phyloP scores from a whole-genome alignment of 1,140 invertebrate genomes.

The Aporrectodea caliginosa region DNA sequence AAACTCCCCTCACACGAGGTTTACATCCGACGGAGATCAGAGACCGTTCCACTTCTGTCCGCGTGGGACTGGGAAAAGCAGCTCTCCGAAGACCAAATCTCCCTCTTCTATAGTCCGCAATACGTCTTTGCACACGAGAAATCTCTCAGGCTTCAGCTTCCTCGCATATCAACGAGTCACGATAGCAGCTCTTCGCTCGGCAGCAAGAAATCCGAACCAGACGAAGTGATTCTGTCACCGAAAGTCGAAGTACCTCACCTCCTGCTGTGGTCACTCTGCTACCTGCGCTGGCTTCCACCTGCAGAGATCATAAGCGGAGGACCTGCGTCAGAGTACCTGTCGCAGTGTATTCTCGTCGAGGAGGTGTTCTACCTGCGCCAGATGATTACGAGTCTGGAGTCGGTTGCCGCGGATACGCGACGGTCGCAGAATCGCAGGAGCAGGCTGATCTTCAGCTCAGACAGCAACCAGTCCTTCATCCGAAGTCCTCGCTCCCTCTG shows the following conservation, averaged over 20 bases:
- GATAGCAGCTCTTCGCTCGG: background rate
- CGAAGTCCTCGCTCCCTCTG: background rate
- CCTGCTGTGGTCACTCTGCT: constrained; percentile 83
- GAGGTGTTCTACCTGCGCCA: background rate
- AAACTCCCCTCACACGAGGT: background rate
- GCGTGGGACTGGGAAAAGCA: constrained; percentile 52
- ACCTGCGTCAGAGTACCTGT: constrained; percentile 63
- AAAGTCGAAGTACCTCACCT: constrained; percentile 47
- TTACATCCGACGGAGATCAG: background rate
- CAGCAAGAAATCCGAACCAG: background rate
- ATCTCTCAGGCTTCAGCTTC: background rate
- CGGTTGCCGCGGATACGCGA: background rate
- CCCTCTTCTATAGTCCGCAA: constrained; percentile 52
- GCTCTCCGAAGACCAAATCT: constrained; percentile 42
- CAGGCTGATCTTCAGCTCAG: background rate
- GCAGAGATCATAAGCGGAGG: constrained; percentile 76
- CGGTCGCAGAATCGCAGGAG: background rate
- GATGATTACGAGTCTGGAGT: background rate
- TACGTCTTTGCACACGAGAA: constrained; percentile 29
- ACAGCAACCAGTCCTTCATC: background rate
- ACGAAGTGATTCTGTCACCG: background rate
- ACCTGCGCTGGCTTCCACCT: constrained; percentile 78
- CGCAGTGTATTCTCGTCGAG: constrained; percentile 37
- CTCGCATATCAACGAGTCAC: background rate
- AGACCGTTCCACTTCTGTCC: background rate